Evolutionary conservation across 2,113 vertebrate genomes (phyloP).

Genomic region (Plectropomus leopardus): DNA sequence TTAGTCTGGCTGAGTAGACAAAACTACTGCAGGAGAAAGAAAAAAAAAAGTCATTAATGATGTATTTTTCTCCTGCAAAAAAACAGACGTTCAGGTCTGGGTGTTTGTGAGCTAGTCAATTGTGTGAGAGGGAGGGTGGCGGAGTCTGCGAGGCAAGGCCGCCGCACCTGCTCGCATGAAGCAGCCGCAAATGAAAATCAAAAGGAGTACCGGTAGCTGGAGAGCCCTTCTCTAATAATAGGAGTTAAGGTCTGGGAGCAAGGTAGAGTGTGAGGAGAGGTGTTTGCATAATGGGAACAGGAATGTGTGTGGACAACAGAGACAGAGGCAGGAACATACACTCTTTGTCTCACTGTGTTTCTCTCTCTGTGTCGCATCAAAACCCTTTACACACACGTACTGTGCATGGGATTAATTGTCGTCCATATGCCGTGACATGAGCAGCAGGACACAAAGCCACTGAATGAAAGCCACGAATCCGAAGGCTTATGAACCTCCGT

Average conservation of each 20-base stretch:
- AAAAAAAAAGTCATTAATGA: constrained; percentile 31
- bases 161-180: constrained; percentile 25
- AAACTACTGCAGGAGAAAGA: neutral
- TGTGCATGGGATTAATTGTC: constrained; percentile 32
- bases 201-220: constrained; percentile 35
- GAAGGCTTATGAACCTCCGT: constrained; percentile 32
- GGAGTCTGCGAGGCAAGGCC: constrained; percentile 31
- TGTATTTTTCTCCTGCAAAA: constrained; percentile 21
- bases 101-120: constrained; percentile 47
- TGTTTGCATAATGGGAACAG: constrained; percentile 58
- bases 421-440: constrained; percentile 13
- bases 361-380: constrained; percentile 10
- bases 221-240: constrained; percentile 64
- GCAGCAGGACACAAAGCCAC: constrained; percentile 46
- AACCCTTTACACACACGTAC: constrained; percentile 4
- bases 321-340: neutral
- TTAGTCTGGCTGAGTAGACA: constrained; percentile 24
- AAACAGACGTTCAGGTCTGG: constrained; percentile 13
- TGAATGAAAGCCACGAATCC: constrained; percentile 45
- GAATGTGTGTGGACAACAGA: constrained; percentile 16
- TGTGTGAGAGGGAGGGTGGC: neutral
- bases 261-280: constrained; percentile 35
- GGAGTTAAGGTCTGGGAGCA: constrained; percentile 51
- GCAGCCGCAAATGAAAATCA: constrained; percentile 39
- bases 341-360: constrained; percentile 46